A percentile compares a stretch with the other conserved stretches of the same genome.
These are phyloP conservation scores for Ceramica pisi DNA, from an alignment of 2,888 invertebrate species.

Conservation along the genomic window DNA sequence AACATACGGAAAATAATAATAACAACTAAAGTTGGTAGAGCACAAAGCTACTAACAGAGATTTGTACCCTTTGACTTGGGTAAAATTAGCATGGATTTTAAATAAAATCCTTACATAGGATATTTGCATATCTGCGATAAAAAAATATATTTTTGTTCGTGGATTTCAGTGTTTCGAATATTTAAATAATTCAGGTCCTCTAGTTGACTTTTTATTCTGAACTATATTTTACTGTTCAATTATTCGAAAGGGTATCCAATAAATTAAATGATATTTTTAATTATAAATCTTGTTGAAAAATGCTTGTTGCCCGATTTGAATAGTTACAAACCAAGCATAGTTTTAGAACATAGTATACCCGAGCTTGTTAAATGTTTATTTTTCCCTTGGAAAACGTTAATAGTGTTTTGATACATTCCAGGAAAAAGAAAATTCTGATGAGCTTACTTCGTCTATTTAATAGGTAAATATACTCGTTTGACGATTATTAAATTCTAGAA, in stretches of 20 bases:
- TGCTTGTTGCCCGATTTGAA: constrained; percentile 15
- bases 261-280: constrained; percentile 16
- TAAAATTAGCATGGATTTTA: neutral
- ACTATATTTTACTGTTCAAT: constrained; percentile 33
- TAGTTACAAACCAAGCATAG: neutral
- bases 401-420: neutral
- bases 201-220: constrained; percentile 26
- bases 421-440: neutral
- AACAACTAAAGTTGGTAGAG: no score
- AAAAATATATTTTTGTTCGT: neutral
- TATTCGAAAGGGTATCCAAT: constrained; percentile 35
- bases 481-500: neutral
- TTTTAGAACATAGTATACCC: neutral
- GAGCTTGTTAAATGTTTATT: neutral
- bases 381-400: neutral
- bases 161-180: constrained; percentile 1
- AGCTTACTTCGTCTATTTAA: neutral
- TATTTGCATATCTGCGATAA: neutral
- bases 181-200: constrained; percentile 26
- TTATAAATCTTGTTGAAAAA: constrained; percentile 37
- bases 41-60: no score
- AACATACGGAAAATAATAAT: no score
- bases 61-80: neutral
- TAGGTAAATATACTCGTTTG: neutral
- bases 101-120: neutral